Evolutionary conservation across 1,140 invertebrate genomes (phyloP).

Genomic region (Ectropis grisescens): DNA sequence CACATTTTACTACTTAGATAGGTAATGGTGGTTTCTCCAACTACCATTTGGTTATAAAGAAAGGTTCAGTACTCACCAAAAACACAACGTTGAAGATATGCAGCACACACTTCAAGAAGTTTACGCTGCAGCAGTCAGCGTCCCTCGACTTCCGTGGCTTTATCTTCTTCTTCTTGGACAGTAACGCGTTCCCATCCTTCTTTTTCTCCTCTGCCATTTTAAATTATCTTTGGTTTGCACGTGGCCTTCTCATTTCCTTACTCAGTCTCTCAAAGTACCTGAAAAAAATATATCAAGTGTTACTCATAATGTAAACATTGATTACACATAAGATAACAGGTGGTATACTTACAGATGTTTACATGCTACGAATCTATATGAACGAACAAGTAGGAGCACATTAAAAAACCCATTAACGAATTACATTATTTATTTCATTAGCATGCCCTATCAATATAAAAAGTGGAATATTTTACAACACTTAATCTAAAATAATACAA

Average conservation of each 20-base stretch:
- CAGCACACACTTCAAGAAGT: slow-evolving; percentile 83
- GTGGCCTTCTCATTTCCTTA: slow-evolving; percentile 1
- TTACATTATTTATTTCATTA: slow-evolving; percentile 32
- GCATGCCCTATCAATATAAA: slow-evolving; percentile 17
- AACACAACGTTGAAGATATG: slow-evolving; percentile 86
- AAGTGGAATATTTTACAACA: slow-evolving; percentile 54
- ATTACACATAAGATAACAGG: too few relatives aligned
- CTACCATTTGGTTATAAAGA: too few relatives aligned
- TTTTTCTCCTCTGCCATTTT: slow-evolving; percentile 59
- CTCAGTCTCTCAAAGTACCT: slow-evolving; percentile 3
- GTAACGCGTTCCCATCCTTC: slow-evolving; percentile 43
- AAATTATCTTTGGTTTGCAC: slow-evolving; percentile 1
- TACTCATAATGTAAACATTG: too few relatives aligned
- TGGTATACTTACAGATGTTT: too few relatives aligned
- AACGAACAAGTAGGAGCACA: too few relatives aligned
- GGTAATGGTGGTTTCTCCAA: too few relatives aligned
- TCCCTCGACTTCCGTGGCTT: slow-evolving; percentile 72
- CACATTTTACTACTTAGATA: too few relatives aligned
- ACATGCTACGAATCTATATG: too few relatives aligned
- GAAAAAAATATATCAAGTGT: slow-evolving; percentile 6
- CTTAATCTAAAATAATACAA: slow-evolving; percentile 47
- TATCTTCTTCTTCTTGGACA: slow-evolving; percentile 54
- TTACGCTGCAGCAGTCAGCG: slow-evolving; percentile 81
- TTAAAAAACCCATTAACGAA: slow-evolving; percentile 15
- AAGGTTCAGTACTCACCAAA: slow-evolving; percentile 81